Conservation (phyloP, 1,140 invertebrate species). For the Ditylenchus dipsaci region DNA sequence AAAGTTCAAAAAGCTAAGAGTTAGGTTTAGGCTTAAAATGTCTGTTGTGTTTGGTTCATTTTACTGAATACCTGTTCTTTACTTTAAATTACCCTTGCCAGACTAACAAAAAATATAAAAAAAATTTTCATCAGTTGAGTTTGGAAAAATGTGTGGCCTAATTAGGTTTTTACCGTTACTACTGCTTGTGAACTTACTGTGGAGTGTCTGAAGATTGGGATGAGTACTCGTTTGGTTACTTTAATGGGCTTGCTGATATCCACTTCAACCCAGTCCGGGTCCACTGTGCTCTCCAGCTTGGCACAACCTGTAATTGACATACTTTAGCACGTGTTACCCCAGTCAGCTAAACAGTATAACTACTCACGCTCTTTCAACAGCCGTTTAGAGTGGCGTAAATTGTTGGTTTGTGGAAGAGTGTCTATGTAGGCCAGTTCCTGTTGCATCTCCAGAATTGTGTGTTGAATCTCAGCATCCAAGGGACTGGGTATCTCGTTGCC, state of each 20-base stretch:
- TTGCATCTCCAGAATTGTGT: conserved; percentile 12
- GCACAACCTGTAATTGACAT: not conserved
- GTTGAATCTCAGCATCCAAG: conserved; percentile 1
- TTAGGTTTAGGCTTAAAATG: no score
- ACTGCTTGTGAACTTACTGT: not conserved
- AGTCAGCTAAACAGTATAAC: not conserved
- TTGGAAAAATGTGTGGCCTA: no score
- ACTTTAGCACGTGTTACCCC: no score
- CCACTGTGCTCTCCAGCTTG: not conserved
- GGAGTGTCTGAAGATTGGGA: conserved; percentile 11
- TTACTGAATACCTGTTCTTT: no score
- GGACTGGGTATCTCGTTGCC: not conserved
- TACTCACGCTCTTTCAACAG: conserved; percentile 4
- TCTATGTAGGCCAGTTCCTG: conserved; percentile 19
- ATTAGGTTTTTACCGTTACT: no score
- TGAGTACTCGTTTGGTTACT: conserved; percentile 13
- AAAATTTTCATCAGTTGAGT: no score
- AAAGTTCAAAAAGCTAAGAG: no score
- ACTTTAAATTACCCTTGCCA: no score
- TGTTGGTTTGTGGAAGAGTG: not conserved
- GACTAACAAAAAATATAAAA: no score
- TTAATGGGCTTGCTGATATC: conserved; percentile 15
- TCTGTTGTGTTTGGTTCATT: no score
- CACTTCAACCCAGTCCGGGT: conserved; percentile 2
- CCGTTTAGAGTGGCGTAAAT: conserved; percentile 11